A percentile compares a stretch with the other conserved stretches of the same genome.
These are phyloP conservation scores for Prietella phreatophila DNA, from an alignment of 2,113 vertebrate species.

Conservation along the genomic window DNA sequence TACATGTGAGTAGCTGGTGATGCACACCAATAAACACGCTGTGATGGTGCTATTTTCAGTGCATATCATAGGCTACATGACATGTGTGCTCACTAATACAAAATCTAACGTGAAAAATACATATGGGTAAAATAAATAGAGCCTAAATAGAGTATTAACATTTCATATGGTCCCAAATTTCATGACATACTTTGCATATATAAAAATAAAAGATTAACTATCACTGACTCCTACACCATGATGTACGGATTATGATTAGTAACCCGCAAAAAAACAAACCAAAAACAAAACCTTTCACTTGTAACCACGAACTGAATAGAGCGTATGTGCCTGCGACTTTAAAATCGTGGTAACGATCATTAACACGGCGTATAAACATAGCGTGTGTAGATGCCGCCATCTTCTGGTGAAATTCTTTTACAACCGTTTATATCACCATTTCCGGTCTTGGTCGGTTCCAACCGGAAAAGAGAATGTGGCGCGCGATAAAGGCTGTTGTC, in stretches of 20 bases:
- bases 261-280: background rate
- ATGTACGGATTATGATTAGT: background rate
- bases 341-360: background rate
- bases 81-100: background rate
- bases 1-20: no score
- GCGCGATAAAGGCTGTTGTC: conserved; percentile 16
- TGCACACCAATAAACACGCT: no score
- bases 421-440: background rate
- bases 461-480: conserved; percentile 35
- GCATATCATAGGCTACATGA: no score
- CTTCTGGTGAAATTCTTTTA: background rate
- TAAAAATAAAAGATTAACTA: background rate
- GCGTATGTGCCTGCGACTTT: background rate
- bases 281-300: background rate
- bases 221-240: background rate
- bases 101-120: background rate
- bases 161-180: background rate
- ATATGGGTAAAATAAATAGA: background rate
- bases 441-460: conserved; percentile 31
- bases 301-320: background rate
- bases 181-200: background rate
- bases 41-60: no score
- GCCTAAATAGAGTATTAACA: background rate
- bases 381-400: background rate
- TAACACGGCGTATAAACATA: background rate